Evolutionary conservation across 2,797 vertebrate species (phyloP).

Genomic region (Acridotheres tristis): DNA sequence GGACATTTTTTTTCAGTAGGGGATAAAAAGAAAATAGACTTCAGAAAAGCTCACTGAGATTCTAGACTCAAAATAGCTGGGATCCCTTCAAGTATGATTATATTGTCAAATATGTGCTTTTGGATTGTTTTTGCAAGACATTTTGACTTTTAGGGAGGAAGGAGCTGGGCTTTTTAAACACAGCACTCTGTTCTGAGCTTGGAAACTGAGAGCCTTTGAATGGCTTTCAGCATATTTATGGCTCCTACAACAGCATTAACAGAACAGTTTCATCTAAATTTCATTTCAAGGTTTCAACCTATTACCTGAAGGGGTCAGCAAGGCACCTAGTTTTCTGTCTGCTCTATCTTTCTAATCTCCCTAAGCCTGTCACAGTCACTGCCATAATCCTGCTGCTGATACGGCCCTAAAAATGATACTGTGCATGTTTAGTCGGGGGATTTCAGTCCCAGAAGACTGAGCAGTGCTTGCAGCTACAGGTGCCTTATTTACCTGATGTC

Average conservation of each 20-base stretch:
- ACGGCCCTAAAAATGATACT: neutral
- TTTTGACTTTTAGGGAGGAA: neutral
- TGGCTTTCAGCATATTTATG: neutral
- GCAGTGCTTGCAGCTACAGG: neutral
- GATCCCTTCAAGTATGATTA: neutral
- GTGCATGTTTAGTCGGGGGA: neutral
- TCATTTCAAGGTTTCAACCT: neutral
- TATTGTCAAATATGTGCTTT: neutral
- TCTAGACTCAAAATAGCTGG: neutral
- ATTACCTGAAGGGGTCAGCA: conserved; percentile 56
- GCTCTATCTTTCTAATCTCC: neutral
- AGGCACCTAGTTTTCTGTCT: conserved; percentile 20
- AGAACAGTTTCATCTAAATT: neutral
- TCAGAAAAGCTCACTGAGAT: neutral
- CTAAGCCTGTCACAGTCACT: neutral
- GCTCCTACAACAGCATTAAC: neutral
- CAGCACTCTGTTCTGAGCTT: neutral
- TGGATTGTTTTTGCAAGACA: neutral
- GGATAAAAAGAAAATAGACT: neutral
- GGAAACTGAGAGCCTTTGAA: neutral
- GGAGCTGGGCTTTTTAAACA: neutral
- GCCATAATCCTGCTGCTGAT: neutral
- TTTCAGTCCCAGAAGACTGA: neutral
- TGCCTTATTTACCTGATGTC: neutral
- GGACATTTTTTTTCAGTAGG: neutral